Evolutionary conservation across 2,888 invertebrate species (phyloP).

Genomic region (Heliconius erato): DNA sequence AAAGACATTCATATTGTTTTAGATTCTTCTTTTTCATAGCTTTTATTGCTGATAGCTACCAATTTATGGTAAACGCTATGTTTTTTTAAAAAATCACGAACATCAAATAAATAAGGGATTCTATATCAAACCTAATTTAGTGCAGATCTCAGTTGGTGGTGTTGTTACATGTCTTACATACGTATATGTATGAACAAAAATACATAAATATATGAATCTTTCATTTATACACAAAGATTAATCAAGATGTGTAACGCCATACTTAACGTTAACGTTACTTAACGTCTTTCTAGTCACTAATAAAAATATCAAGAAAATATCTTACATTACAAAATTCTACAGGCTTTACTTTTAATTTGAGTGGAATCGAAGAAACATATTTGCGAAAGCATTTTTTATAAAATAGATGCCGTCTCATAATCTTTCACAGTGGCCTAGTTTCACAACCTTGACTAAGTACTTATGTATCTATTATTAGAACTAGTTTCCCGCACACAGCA

Average conservation of each 20-base stretch:
- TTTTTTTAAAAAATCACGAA: not conserved
- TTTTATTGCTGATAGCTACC: not conserved
- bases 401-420: slow-evolving; percentile 55
- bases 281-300: not conserved
- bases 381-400: slow-evolving; percentile 28
- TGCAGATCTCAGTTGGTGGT: too few species aligned
- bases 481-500: slow-evolving; percentile 66
- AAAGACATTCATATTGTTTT: not conserved
- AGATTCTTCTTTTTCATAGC: not conserved
- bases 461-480: slow-evolving; percentile 75
- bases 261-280: too few species aligned
- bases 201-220: not conserved
- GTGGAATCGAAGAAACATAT: slow-evolving; percentile 9
- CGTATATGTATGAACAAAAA: not conserved
- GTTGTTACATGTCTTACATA: not conserved
- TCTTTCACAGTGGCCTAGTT: slow-evolving; percentile 77
- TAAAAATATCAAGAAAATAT: not conserved
- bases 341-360: not conserved
- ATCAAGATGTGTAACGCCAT: too few species aligned
- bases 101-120: not conserved
- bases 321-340: not conserved
- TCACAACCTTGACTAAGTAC: slow-evolving; percentile 77
- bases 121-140: not conserved
- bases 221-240: too few species aligned
- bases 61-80: not conserved